Evolutionary conservation across 2,113 vertebrate species (phyloP).

Genomic region (Phrynocephalus versicolor): DNA sequence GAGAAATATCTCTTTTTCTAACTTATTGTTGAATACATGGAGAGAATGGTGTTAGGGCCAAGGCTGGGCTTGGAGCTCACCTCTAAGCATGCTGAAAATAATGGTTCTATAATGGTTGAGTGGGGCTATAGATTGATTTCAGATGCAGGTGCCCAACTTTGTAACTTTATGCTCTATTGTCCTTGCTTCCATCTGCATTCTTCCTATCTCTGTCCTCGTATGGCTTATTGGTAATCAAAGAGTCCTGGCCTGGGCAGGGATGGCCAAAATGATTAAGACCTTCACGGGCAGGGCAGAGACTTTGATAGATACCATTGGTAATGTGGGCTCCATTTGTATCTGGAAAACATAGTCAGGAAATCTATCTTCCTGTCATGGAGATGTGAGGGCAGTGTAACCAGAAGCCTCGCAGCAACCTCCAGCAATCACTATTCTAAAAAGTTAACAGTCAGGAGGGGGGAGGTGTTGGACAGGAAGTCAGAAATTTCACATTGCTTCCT

Average conservation of each 20-base stretch:
- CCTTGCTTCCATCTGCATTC: background rate
- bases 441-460: background rate
- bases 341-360: background rate
- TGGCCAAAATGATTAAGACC: constrained; percentile 19
- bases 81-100: too few relatives aligned
- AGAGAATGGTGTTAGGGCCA: too few relatives aligned
- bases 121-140: too few relatives aligned
- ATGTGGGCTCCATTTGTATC: constrained; percentile 21
- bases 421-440: background rate
- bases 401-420: constrained; percentile 20
- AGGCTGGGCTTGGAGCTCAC: too few relatives aligned
- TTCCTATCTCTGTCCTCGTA: background rate
- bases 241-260: fast-evolving
- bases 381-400: background rate
- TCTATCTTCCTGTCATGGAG: constrained; percentile 14
- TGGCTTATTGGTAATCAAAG: background rate
- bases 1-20: too few relatives aligned
- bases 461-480: fast-evolving
- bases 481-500: background rate
- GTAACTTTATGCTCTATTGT: background rate
- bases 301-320: constrained; percentile 39
- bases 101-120: too few relatives aligned
- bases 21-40: too few relatives aligned
- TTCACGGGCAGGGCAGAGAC: background rate
- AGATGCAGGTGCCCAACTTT: too few relatives aligned